Base-by-base conservation (phyloP, 1,140 invertebrate species). In the Cotesia vestalis region DNA sequence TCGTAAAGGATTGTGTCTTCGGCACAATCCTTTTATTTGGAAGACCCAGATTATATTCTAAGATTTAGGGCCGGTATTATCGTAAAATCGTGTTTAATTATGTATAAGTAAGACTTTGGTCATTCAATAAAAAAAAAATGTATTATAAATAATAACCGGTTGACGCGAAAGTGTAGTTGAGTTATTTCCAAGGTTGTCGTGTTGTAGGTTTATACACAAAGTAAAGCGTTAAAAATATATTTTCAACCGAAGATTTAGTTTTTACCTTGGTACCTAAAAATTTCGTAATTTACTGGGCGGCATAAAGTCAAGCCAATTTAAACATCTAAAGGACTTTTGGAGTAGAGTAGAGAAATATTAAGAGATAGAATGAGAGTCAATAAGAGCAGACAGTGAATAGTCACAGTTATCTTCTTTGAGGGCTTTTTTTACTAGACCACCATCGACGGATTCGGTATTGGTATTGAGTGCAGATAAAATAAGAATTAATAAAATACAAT, bases 11-110 rank as follows among this genome's bases (percentile, higher is more conserved):
- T 40, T 40, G 38, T 40, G 38, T 40, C 40, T 27, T 6, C 6
- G 11, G 40, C 40, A 46, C 4, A 46, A 46, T 46, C 40, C 40
- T 46, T 46, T 46, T 46, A 46, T 46, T 46, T 46, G 40, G 6
- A 2, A 46, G 77, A 78, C 72, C 76, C 51, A 69, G 75, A 71
- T 71, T 75, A 73, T 69, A 14, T 34, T 51, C 53, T 36, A 34
- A 17, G 12, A 5, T n/a, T 14, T 40, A 35, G n/a, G 55, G 34
- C 36, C 40, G 72, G 75, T 64, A 75, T 68, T 72, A 59, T 59
- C 57, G 57, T 59, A 59, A 59, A 59, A 59, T 27, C n/a, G 57
- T 59, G 57, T 59, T 59, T 59, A 59, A 59, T 59, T 59, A 59
- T 59, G 57, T 59, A 59, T 17, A 59, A 59, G 57, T 59, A 59